Base-by-base conservation (phyloP, 2,797 vertebrate genomes). In the Nothura maculosa region DNA sequence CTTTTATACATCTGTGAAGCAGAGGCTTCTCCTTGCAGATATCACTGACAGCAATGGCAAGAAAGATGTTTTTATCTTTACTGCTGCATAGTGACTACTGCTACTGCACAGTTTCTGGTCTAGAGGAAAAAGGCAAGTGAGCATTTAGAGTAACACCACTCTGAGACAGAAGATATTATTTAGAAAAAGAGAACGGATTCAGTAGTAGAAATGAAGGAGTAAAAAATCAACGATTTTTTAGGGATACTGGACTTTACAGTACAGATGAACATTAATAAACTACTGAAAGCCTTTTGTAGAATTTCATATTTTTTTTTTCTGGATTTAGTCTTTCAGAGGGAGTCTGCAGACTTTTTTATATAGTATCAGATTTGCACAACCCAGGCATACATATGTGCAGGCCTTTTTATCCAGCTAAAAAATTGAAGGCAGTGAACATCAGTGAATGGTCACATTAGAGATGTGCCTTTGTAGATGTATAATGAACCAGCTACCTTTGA, bases 301-400 rank as follows among this genome's bases (percentile, higher is more conserved):
- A 62, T 54, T 88, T 10, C 7, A 85, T 4, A 4, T 57, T 20
- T 34, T 66, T 60, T 60, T 50, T 40, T 6, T 50, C 28, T 13
- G 9, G 45, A 38, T 68, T 66, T 54, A 25, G 18, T 36, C 55
- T 60, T 85, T 83, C 63, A 2, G 20, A 27, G 7, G 55, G 21
- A 74, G 2, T 4, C 52, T 66, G 47, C 4, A n/a, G 7, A 32
- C 3, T 43, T 45, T n/a, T 79, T 38, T 38, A 38, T 38, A 38
- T 28, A 60, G 15, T 38, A 19, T 55, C 13, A 62, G 38, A 47
- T 79, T 86, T 48, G 21, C 70, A 18, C 24, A 69, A 32, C 4
- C 7, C 24, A 40, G 55, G 36, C 18, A 47, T 1, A 0, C 6
- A 1, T 34, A 36, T 2, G 3, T 67, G 38, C 24, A 77, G 43